Evolutionary conservation across 92 coral and sea anemone species (phyloP), one percentile per base, ranked within the genome.

Genomic region (Meandrina meandrites): DNA sequence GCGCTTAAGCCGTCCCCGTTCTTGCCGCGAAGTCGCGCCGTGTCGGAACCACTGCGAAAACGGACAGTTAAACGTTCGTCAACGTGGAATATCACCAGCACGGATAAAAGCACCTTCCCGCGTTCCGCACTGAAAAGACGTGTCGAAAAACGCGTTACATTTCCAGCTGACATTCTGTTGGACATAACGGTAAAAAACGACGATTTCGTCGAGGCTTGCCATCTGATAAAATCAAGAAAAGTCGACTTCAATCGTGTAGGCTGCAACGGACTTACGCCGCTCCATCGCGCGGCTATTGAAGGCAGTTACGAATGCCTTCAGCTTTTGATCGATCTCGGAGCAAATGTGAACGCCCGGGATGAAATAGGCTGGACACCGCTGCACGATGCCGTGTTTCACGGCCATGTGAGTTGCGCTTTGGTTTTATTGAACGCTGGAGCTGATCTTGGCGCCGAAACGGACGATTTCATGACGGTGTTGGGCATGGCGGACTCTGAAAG

Each of bases 291-390:
- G 24, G 95, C 97, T 2, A 91, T 91, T 30, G 98, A 93, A 70
- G 99, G 99, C 3, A 97, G 96, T 47, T 90, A 92, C 66, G 97
- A 90, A 58, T 97, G 99, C 73, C 89, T 94, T 24, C 98, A 97
- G 48, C 91, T 97, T 14, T 88, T 97, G 32, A 79, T 97, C 27
- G 95, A 95, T 53, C 95, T 93, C 24, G 98, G 99, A 40, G 98
- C 98, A 53, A 75, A 95, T 32, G 96, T 97, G 30, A 81, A 93
- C 82, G 84, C 76, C 8, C 84, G 40, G 32, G 96, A 94, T 81
- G 90, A 79, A 10, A 54, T 40, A 0, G 98, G 96, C 0, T 95
- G 98, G 93, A 91, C 95, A 0, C 97, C 99, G 0, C 50, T 97
- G 22, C 99, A 95, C 71, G 96, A 96, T 80, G 98, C 99, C 0